Evolutionary conservation across 2,888 invertebrate species (phyloP), one percentile per base, ranked within the genome.

Genomic region (Chymomyza fuscimana): DNA sequence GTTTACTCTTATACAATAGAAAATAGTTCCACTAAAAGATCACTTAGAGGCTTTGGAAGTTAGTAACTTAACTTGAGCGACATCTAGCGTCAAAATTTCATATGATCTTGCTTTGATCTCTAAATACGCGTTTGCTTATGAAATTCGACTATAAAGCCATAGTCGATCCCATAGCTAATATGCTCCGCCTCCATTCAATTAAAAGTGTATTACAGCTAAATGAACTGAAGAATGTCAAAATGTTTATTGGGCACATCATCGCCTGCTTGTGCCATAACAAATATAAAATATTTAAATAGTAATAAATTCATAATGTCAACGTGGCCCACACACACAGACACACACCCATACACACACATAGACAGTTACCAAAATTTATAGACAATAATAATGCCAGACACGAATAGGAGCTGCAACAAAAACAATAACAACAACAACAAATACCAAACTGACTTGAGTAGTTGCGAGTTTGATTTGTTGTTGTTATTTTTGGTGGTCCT

Each of bases 251-350:
- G 81, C 79, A 84, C 83, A 88, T 86, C 83, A 87, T 83, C 88
- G 88, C 88, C 87, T 84, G 86, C 80, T 80, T 72, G 73, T 69
- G 79, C 75, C 88, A 88, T 73, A 82, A 77, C 86, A 89, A 81
- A 90, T 84, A 90, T 89, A 83, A 87, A 91, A 88, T 90, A 84
- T 84, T 84, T 84, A 88, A 90, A 90, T 88, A 87, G 90, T 89
- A 90, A 91, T 90, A 90, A 91, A 90, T 90, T 90, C 87, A 88
- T 91, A 90, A 90, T 91, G 90, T 89, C 90, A 91, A 88, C 82
- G 88, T 87, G 76, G 25, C 19, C 56, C 22, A n/a, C 16, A 25
- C 36, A 15, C 50, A 22, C 19, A 19, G 19, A 1, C 46, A 16
- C 46, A 40, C 46, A 46, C 9, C 58, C 50, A 40, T 32, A 19